Evolutionary conservation across 2,113 vertebrate species (phyloP).

Genomic region (Phalacrocorax carbo): DNA sequence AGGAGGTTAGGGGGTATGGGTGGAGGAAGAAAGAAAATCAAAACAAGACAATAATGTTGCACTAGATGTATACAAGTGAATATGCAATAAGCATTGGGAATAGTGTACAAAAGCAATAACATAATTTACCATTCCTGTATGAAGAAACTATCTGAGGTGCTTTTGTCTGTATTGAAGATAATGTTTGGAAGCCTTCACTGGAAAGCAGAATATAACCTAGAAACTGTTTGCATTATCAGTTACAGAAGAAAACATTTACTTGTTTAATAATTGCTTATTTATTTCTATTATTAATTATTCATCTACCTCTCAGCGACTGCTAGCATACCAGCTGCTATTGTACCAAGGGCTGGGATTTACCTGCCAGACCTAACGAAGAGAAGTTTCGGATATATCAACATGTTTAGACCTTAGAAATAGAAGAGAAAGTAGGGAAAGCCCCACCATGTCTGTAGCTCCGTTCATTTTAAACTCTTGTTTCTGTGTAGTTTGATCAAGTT

Average conservation of each 20-base stretch:
- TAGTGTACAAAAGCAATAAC: conserved; percentile 63
- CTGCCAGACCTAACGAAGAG: neutral
- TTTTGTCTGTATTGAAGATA: conserved; percentile 45
- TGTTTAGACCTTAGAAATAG: neutral
- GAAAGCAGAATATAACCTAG: conserved; percentile 43
- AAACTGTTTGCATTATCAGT: conserved; percentile 41
- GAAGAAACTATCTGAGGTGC: conserved; percentile 54
- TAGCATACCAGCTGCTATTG: neutral
- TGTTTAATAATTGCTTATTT: conserved; percentile 65
- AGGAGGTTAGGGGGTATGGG: conserved; percentile 37
- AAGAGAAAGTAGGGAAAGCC: neutral
- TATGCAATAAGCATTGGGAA: conserved; percentile 69
- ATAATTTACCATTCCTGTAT: conserved; percentile 70
- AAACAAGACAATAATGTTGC: conserved; percentile 59
- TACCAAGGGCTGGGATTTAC: conserved; percentile 23
- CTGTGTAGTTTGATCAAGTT: neutral
- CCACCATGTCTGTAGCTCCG: neutral
- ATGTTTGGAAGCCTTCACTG: conserved; percentile 41
- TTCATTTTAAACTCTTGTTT: neutral
- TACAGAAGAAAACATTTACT: conserved; percentile 66
- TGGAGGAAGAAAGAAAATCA: conserved; percentile 54
- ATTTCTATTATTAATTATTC: conserved; percentile 69
- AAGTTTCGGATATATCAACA: neutral
- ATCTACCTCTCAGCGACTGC: conserved; percentile 17
- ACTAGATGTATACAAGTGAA: conserved; percentile 65